phyloP scores from a whole-genome alignment of 2,797 vertebrate species.

The Pangasius sanitwongsei region DNA sequence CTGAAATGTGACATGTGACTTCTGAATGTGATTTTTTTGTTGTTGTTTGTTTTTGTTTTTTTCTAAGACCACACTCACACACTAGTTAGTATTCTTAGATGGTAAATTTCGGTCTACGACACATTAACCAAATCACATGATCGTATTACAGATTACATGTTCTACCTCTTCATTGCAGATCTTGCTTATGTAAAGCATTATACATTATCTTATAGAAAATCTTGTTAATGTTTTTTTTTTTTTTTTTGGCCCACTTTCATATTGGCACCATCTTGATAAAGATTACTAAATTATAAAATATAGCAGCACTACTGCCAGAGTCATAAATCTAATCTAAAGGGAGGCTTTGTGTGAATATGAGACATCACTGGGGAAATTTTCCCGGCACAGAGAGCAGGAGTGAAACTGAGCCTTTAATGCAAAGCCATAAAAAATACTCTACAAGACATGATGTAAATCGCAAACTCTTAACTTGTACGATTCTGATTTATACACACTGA shows the following conservation, averaged over 20 bases:
- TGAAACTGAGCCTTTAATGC: conserved; percentile 1
- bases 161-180: background rate
- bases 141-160: background rate
- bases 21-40: background rate
- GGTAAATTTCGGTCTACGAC: background rate
- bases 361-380: background rate
- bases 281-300: background rate
- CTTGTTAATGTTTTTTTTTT: background rate
- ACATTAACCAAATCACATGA: background rate
- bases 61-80: background rate
- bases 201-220: background rate
- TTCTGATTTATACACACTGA: background rate
- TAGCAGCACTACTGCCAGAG: background rate
- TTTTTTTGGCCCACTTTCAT: background rate
- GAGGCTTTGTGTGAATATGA: background rate
- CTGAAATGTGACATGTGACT: background rate
- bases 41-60: too few species aligned
- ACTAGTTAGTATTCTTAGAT: background rate
- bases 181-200: background rate
- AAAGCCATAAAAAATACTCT: background rate
- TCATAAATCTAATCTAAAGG: background rate
- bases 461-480: background rate
- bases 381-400: background rate
- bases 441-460: conserved; percentile 1
- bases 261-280: background rate